Evolutionary conservation across 2,797 vertebrate species (phyloP).

Genomic region (Buphagus erythrorhynchus): DNA sequence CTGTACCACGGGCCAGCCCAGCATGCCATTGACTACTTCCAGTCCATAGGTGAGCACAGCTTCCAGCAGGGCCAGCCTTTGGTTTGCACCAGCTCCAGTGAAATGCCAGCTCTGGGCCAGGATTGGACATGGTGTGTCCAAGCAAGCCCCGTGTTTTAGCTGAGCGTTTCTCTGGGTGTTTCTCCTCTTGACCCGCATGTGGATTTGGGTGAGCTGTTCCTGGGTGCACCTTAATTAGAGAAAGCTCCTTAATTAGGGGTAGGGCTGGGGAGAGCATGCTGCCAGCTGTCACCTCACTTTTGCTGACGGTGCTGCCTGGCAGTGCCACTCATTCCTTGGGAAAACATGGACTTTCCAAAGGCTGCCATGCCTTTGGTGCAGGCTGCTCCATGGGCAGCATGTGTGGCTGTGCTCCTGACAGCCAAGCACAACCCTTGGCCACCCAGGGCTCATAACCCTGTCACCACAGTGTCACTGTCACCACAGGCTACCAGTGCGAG

Average conservation of each 20-base stretch:
- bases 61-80: background rate
- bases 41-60: constrained; percentile 79
- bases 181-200: background rate
- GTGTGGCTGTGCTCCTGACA: background rate
- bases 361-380: background rate
- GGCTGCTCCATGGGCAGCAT: accelerated
- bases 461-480: constrained; percentile 54
- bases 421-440: background rate
- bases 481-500: constrained; percentile 87
- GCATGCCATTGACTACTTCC: constrained; percentile 85
- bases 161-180: background rate
- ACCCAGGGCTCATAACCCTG: background rate
- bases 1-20: constrained; percentile 88
- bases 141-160: background rate
- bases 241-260: background rate
- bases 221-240: background rate
- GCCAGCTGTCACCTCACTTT: background rate
- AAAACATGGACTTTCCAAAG: background rate
- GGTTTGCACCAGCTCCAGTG: background rate
- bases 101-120: background rate
- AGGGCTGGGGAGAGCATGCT: background rate
- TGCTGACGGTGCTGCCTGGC: accelerated
- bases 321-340: accelerated
- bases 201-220: background rate
- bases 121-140: accelerated